Conservation (phyloP, 1,140 invertebrate genomes). For the Micrasema longulum region DNA sequence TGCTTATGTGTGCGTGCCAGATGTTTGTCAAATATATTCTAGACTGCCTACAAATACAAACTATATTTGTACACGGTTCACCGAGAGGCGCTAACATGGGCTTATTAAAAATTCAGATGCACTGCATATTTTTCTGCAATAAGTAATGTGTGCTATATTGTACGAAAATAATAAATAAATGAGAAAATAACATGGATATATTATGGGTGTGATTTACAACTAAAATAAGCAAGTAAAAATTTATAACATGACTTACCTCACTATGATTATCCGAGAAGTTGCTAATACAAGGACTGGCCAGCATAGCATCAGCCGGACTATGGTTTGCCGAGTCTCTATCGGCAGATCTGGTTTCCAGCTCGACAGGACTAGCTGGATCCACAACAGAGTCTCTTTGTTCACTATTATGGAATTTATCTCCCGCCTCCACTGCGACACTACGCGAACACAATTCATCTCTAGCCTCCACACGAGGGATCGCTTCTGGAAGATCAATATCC, state of each 20-base stretch:
- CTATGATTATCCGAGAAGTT: conserved; percentile 76
- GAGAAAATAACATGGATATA: neutral
- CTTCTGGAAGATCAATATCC: neutral
- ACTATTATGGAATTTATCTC: conserved; percentile 60
- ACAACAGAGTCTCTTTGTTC: conserved; percentile 54
- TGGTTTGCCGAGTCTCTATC: conserved; percentile 77
- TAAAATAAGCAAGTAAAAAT: neutral
- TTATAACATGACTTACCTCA: conserved; percentile 65
- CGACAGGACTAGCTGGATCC: conserved; percentile 60
- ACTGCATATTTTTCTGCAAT: too few species aligned
- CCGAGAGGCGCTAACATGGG: too few species aligned
- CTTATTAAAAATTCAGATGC: too few species aligned
- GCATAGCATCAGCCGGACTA: conserved; percentile 74
- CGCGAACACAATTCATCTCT: conserved; percentile 3
- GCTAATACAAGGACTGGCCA: conserved; percentile 73
- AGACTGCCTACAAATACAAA: too few species aligned
- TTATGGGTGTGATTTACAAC: neutral
- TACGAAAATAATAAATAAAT: neutral
- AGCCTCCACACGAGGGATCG: neutral
- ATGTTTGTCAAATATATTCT: too few species aligned
- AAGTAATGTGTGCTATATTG: too few species aligned
- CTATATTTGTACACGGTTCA: too few species aligned
- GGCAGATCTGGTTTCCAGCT: conserved; percentile 65
- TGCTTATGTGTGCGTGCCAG: too few species aligned
- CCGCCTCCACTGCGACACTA: conserved; percentile 53